A percentile compares a stretch with the other conserved stretches of the same genome.
Conservation (phyloP, 2,888 invertebrate species). For the Neria commutata region DNA sequence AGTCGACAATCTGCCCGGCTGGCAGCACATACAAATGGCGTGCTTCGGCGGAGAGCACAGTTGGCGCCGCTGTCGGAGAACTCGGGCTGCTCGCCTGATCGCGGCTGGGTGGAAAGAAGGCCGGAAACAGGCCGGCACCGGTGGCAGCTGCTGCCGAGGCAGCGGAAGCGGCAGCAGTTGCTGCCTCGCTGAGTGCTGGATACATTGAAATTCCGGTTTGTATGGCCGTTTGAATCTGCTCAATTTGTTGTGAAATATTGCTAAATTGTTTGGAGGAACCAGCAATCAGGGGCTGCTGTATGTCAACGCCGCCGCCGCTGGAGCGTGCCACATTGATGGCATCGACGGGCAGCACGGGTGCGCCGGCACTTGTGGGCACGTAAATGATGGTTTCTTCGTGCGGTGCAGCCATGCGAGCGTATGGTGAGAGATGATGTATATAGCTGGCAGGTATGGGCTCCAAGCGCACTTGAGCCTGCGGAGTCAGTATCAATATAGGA, state of each 20-base stretch:
- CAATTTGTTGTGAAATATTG: slow-evolving; percentile 29
- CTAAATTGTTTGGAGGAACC: slow-evolving; percentile 43
- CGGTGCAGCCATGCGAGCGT: slow-evolving; percentile 53
- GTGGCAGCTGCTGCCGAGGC: slow-evolving; percentile 42
- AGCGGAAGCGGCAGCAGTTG: slow-evolving; percentile 32
- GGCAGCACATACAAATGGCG: slow-evolving; percentile 50
- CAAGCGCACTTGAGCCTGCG: slow-evolving; percentile 58
- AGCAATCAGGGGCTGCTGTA: slow-evolving; percentile 10
- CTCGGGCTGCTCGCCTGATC: too few species aligned
- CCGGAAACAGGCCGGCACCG: slow-evolving; percentile 44
- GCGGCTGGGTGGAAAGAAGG: slow-evolving; percentile 35
- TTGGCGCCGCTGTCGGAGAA: slow-evolving; percentile 47
- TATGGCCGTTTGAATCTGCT: slow-evolving; percentile 40
- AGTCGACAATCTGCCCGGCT: slow-evolving; percentile 53
- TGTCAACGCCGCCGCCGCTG: neutral
- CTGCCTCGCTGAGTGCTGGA: slow-evolving; percentile 47
- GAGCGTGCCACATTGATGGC: slow-evolving; percentile 38
- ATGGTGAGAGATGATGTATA: slow-evolving; percentile 54
- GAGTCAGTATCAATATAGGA: slow-evolving; percentile 59
- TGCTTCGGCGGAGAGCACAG: slow-evolving; percentile 43
- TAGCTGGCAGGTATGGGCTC: slow-evolving; percentile 41
- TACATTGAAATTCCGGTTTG: slow-evolving; percentile 36
- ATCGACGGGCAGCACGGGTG: slow-evolving; percentile 42
- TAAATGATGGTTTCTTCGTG: slow-evolving; percentile 57
- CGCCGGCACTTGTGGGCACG: slow-evolving; percentile 50